Evolutionary conservation across 2,113 vertebrate species (phyloP), one percentile per base, ranked within the genome.

Genomic region (Lepidiolamprologus cunningtoni): DNA sequence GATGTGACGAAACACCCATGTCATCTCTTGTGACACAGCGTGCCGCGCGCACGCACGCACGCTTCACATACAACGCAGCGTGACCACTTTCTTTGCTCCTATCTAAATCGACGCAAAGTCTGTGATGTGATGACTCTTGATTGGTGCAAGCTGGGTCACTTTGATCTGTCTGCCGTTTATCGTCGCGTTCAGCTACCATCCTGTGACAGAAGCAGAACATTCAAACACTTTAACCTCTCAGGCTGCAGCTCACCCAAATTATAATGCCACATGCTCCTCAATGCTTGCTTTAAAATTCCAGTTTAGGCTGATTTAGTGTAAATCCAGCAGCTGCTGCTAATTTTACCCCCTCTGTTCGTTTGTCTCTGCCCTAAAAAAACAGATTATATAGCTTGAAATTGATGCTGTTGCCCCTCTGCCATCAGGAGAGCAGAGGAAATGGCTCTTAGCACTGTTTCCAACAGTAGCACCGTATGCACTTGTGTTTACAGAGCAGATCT

Each of bases 51-150:
- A 14, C 35, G 42, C 31, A 17, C 8, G 8, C 16, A 7, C 7
- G 4, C 76, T 13, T 11, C 45, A 7, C 63, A 31, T 33, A 52
- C 5, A 78, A n/a, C 21, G 50, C 45, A 57, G 81, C 82, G 61
- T 83, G 92, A 89, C 87, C 81, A 52, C 12, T 83, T 83, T 92
- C 54, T 78, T 47, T 7, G 28, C 54, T 79, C 45, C 61, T 54
- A 68, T 90, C 58, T 82, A 82, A 85, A 90, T 13, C 53, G 83
- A 86, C 88, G 87, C 33, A 33, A 78, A 63, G 57, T 80, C 58
- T 57, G 68, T 91, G 92, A 92, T 91, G 89, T 84, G 89, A 92
- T 91, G 87, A 83, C 80, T 81, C 33, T 79, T 87, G 88, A 89
- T 89, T 80, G 83, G 31, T 57, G 81, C 86, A 86, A 92, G 82